phyloP scores from a whole-genome alignment of 2,797 vertebrate genomes.

The Halcyon badia region DNA sequence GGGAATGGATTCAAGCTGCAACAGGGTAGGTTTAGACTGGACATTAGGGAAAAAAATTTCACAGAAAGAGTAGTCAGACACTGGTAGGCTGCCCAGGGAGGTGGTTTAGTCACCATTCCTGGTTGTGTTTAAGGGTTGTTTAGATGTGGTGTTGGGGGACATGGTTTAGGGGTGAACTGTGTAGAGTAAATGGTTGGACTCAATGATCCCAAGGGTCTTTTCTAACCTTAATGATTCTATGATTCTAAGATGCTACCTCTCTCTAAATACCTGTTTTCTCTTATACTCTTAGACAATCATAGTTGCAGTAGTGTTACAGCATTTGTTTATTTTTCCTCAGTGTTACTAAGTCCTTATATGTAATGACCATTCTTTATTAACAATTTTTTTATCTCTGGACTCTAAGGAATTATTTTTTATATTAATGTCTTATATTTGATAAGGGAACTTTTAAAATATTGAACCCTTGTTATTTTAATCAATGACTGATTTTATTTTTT shows the following conservation, averaged over 20 bases:
- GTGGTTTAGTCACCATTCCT: no score
- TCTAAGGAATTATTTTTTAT: neutral
- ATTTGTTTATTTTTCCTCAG: neutral
- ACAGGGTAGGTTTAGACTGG: no score
- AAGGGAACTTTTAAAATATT: slow-evolving; percentile 18
- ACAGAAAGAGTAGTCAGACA: no score
- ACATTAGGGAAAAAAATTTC: no score
- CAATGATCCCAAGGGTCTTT: no score
- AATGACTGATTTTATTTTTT: neutral
- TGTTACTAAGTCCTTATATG: neutral
- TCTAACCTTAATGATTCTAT: no score
- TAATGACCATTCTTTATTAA: neutral
- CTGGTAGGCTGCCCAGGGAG: no score
- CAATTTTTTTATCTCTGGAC: neutral
- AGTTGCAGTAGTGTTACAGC: neutral
- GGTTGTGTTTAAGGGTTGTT: no score
- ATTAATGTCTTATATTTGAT: neutral
- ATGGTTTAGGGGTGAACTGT: no score
- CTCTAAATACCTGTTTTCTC: neutral
- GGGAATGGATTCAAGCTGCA: no score
- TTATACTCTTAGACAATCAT: neutral
- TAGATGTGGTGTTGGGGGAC: no score
- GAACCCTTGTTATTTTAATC: slow-evolving; percentile 8
- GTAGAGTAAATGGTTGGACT: no score
- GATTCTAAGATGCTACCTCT: neutral